A percentile compares a stretch with the other conserved stretches of the same genome.
phyloP scores from a whole-genome alignment of 2,888 invertebrate species.

The Campoplex nolae region DNA sequence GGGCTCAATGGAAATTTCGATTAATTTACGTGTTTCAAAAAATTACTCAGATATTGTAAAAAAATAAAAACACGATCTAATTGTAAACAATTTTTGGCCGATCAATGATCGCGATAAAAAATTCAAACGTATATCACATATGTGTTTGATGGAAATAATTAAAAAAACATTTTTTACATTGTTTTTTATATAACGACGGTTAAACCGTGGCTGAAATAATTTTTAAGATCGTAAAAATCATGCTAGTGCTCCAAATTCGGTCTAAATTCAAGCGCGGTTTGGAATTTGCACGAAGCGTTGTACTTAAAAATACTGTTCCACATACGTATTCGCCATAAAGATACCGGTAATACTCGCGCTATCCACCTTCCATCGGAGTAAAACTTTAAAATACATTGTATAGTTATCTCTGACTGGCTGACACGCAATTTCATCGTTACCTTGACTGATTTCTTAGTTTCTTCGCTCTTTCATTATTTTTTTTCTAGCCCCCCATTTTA shows the following conservation, averaged over 20 bases:
- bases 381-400: slow-evolving; percentile 31
- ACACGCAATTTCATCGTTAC: slow-evolving; percentile 35
- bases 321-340: neutral
- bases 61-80: too few species aligned
- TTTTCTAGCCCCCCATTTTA: neutral
- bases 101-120: too few species aligned
- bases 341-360: neutral
- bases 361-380: slow-evolving; percentile 20
- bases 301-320: neutral
- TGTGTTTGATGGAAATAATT: too few species aligned
- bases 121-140: too few species aligned
- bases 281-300: neutral
- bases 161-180: neutral
- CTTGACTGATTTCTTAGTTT: slow-evolving; percentile 23
- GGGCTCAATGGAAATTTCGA: too few species aligned
- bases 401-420: slow-evolving; percentile 42
- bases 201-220: too few species aligned
- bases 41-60: too few species aligned
- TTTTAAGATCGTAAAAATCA: too few species aligned
- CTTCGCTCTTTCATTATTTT: neutral
- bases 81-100: too few species aligned
- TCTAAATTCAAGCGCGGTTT: neutral
- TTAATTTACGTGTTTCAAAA: too few species aligned
- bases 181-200: neutral
- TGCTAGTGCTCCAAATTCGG: neutral